Evolutionary conservation across 1,140 invertebrate species (phyloP), one percentile per base, ranked within the genome.

Genomic region (Mactra quadrangularis): DNA sequence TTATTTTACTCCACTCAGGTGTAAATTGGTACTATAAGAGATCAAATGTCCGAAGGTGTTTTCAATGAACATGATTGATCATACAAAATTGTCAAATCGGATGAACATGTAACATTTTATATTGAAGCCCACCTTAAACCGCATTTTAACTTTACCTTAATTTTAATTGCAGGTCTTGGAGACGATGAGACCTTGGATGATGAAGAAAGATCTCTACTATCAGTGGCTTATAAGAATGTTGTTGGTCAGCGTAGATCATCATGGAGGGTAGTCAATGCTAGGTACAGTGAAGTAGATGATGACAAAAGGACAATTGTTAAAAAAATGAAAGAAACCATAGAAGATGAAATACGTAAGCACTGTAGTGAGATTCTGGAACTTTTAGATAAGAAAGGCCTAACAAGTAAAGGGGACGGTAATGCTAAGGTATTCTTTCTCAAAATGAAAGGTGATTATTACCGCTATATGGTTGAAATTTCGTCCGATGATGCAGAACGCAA

Each of bases 401-500:
- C 97, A 53, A 87, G 89, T 7, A 72, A 62, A 17, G 85, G 84
- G 19, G 83, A 86, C 41, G 55, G 72, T 6, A 22, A 35, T 22
- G 79, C 97, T 93, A 99, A 98, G 96, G 98, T 99, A 93, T 99
- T 99, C 94, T 99, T 99, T 95, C 95, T 98, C 94, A 99, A 99
- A 96, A 99, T 99, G 98, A 99, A 99, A 95, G 98, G 98, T 91
- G 98, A 99, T 95, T 99, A 99, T 95, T 99, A 98, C 95, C 91
- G 98, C 95, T 99, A 99, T 95, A 96, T 99, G 92, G 98, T 98
- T 91, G 98, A 99, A 95, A 98, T 99, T 92, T 97, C 97, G 91
- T 97, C 97, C 91, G 97, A 98, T 93, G 97, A 97, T 19, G 52
- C 68, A 15, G 29, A 77, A 7, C 82, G 82, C 1, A 59, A 59